A percentile compares a stretch with the other conserved stretches of the same genome.
Conservation (phyloP, 1,140 invertebrate genomes). For the Chironomus striatipennis region DNA sequence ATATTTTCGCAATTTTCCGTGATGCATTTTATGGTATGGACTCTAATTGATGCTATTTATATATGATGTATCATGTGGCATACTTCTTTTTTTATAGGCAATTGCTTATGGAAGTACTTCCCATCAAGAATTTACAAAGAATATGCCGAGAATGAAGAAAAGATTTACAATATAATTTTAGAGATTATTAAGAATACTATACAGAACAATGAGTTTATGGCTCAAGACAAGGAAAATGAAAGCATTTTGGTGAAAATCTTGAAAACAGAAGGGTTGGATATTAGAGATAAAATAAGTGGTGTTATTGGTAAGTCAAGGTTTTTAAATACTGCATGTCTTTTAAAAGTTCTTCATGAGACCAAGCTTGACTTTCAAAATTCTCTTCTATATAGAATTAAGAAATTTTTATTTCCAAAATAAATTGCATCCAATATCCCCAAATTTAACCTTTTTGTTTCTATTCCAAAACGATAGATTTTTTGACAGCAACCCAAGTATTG, state of each 20-base stretch:
- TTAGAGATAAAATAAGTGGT: constrained; percentile 71
- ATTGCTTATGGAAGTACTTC: constrained; percentile 74
- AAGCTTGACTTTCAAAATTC: too few species aligned
- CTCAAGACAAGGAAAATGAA: constrained; percentile 50
- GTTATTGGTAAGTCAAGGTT: constrained; percentile 50
- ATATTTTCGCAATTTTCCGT: constrained; percentile 63
- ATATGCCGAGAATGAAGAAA: constrained; percentile 64
- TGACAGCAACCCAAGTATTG: constrained; percentile 77
- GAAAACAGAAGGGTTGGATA: constrained; percentile 58
- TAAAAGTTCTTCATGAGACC: too few species aligned
- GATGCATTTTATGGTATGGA: constrained; percentile 64
- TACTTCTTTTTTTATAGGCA: constrained; percentile 26
- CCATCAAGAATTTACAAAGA: constrained; percentile 62
- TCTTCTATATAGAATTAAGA: too few species aligned
- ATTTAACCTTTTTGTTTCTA: too few species aligned
- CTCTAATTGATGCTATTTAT: not conserved
- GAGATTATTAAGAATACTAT: constrained; percentile 62
- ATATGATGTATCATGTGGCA: not conserved
- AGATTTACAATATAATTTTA: constrained; percentile 66
- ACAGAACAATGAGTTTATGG: constrained; percentile 41
- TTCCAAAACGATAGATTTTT: constrained; percentile 50
- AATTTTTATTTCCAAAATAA: too few species aligned
- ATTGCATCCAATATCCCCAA: too few species aligned
- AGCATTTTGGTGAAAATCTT: constrained; percentile 69
- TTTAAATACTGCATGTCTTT: too few species aligned